Base-by-base conservation (phyloP, 23 tunicate species). In the Ciona savignyi region DNA sequence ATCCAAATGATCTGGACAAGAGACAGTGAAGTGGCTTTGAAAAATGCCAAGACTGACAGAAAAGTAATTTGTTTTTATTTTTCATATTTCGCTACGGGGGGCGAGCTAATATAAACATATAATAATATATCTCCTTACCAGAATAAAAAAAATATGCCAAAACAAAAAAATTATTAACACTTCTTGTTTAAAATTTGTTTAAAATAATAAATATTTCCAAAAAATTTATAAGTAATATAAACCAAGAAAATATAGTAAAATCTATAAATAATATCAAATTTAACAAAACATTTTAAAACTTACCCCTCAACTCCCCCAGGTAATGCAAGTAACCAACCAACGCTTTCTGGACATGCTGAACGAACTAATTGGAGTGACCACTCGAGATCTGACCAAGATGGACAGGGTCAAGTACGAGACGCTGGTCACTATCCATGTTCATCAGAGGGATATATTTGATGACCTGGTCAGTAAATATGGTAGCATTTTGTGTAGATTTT, bases 1-100 rank as follows among this genome's bases (percentile, higher is more conserved):
- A 93, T 93, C 21, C 98, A 93, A 68, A 87, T 93, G 92, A 78
- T 93, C 24, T 93, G 98, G 98, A 93, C 98, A 1, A 35, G 98
- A 29, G 98, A 93, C 33, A 87, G 93, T 49, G 98, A 93, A 69
- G 62, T 75, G 26, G 89, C 89, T 3, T 79, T 90, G 77, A 90
- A 83, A 62, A 83, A 79, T 73, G 98, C 98, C 3, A 85, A 85
- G 64, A 77, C 78, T 33, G 98, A 92, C 70, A 85, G 90, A 62
- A 92, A 92, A 78, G 96, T 88, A 51, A 25, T 19, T 22, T 19
- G 20, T 49, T 15, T 11, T 49, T 49, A 11, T 49, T 49, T 49
- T 49, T 49, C 19, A 15, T n/a, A n/a, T n/a, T n/a, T n/a, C n/a
- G n/a, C n/a, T n/a, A n/a, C n/a, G n/a, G n/a, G n/a, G n/a, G n/a